Base-by-base conservation (phyloP, 2,797 vertebrate genomes). In the Pygocentrus nattereri region DNA sequence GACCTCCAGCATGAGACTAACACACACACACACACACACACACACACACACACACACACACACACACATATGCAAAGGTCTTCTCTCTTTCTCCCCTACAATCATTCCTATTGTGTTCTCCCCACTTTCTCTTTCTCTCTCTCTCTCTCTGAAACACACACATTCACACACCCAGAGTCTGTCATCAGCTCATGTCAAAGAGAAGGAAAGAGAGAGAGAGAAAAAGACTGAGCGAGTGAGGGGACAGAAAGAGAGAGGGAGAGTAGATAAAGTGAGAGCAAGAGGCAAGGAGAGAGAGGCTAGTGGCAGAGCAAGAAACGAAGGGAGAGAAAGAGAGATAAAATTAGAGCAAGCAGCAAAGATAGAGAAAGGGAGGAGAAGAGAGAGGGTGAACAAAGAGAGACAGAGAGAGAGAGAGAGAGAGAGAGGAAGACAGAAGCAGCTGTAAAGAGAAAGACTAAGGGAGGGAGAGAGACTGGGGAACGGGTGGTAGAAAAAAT, bases 1-100 rank as follows among this genome's bases (percentile, higher is more conserved):
- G 91, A 88, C 90, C 87, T 88, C 88, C 88, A 81, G 89, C 81
- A 82, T 82, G 52, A 85, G 73, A 83, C 85, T 61, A 76, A 71
- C 77, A 58, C 69, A 80, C 59, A 65, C 80, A 27, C 12, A 44
- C 50, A 80, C 74, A 76, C 78, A 64, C 62, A 75, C 83, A 54
- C 34, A 69, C 56, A 70, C 72, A 74, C 78, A 62, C 69, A 70
- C 83, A 44, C 27, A 58, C 69, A 62, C 74, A 74, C 81, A 61
- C 64, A 69, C 80, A 49, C 23, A 67, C 64, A 76, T 84, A 64
- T 23, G 61, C 58, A 72, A 5, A 19, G 11, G 5, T n/a, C 50
- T 58, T 50, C 87, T 75, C 78, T 0, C 54, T 87, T 86, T 83
- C 83, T 89, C 68, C 41, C 68, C 56, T 3, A 54, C 80, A n/a